Evolutionary conservation across 1,140 invertebrate species (phyloP).

Genomic region (Cydia pomonella): DNA sequence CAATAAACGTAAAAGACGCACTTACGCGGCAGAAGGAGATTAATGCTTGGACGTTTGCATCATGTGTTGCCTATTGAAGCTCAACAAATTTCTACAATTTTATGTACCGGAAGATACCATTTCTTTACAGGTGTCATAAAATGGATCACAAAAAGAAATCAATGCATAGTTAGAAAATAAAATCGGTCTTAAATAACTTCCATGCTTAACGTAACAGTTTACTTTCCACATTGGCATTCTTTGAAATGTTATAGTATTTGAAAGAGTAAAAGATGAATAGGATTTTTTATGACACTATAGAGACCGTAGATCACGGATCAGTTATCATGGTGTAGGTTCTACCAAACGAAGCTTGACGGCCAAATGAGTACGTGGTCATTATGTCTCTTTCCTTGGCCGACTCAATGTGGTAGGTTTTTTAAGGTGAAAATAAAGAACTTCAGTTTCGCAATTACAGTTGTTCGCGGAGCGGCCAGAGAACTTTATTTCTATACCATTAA

Average conservation of each 20-base stretch:
- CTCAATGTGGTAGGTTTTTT: constrained; percentile 44
- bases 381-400: constrained; percentile 50
- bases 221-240: not conserved
- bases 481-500: too few species aligned
- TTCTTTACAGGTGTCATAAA: too few species aligned
- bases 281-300: constrained; percentile 6
- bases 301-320: constrained; percentile 22
- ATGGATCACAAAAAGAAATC: too few species aligned
- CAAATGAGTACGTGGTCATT: constrained; percentile 44
- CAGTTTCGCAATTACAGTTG: constrained; percentile 37
- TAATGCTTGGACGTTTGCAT: too few species aligned
- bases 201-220: not conserved
- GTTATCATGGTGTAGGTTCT: constrained; percentile 5
- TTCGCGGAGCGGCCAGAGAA: too few species aligned
- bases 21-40: too few species aligned
- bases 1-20: too few species aligned
- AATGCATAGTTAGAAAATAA: not conserved
- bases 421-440: constrained; percentile 41
- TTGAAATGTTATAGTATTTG: not conserved
- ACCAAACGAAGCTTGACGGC: constrained; percentile 41
- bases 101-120: too few species aligned
- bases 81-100: too few species aligned
- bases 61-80: too few species aligned
- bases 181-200: not conserved
- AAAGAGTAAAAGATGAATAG: constrained; percentile 18